Percentiles rank a stretch among this genome's conserved stretches.
phyloP scores from a whole-genome alignment of 2,888 invertebrate genomes.

The Clunio marinus region DNA sequence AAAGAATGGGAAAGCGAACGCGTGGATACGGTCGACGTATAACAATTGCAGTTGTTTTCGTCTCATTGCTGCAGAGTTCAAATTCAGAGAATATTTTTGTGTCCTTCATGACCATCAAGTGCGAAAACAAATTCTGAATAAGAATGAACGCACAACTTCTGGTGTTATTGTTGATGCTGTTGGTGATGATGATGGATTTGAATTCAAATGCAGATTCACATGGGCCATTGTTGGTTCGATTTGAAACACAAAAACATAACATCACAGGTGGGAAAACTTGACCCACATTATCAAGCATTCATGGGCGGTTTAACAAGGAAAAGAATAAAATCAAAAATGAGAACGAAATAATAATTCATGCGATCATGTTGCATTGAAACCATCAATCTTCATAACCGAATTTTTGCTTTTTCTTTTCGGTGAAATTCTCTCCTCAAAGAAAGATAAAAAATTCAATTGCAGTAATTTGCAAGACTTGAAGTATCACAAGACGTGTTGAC shows the following conservation, averaged over 20 bases:
- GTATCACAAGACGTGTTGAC: too few species aligned
- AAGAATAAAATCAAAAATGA: too few species aligned
- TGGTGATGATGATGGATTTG: not conserved
- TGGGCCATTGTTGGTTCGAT: not conserved
- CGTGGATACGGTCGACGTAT: not conserved
- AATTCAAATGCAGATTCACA: not conserved
- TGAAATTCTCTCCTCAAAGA: too few species aligned
- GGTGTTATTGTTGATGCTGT: not conserved
- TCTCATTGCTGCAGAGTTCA: not conserved
- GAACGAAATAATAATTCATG: constrained; percentile 28
- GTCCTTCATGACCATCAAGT: constrained; percentile 24
- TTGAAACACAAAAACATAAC: not conserved
- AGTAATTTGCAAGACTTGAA: too few species aligned
- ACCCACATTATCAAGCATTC: constrained; percentile 27
- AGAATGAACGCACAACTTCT: not conserved
- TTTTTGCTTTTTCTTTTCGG: too few species aligned
- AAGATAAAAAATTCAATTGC: too few species aligned
- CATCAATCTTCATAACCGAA: not conserved
- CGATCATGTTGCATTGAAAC: too few species aligned
- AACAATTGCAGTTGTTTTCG: constrained; percentile 1
- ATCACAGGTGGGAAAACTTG: constrained; percentile 22
- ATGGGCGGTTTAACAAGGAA: not conserved
- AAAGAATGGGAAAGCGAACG: not conserved
- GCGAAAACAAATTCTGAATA: not conserved
- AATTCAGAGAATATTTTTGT: not conserved